These are phyloP conservation scores for Pangasianodon hypophthalmus DNA, from an alignment of 2,113 vertebrate genomes.

Conservation along the genomic window DNA sequence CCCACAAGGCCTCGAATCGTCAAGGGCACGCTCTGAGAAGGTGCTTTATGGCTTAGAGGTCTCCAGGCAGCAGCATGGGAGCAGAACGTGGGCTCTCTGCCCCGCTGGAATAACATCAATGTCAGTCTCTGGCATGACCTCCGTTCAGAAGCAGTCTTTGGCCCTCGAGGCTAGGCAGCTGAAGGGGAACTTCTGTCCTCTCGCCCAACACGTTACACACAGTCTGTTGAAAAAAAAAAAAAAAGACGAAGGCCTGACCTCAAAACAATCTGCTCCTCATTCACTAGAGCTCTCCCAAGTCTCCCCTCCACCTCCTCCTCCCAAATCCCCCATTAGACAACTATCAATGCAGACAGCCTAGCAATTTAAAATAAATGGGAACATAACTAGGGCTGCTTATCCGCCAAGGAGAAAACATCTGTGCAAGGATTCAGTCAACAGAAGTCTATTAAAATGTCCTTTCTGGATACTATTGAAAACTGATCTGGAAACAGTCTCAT, in stretches of 20 bases:
- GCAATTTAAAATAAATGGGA: constrained; percentile 42
- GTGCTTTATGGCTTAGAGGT: constrained; percentile 71
- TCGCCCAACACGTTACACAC: constrained; percentile 50
- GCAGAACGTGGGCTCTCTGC: constrained; percentile 62
- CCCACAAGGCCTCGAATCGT: constrained; percentile 44
- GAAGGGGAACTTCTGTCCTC: constrained; percentile 61
- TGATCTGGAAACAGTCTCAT: constrained; percentile 57
- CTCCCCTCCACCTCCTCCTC: constrained; percentile 13
- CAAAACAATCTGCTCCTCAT: constrained; percentile 58
- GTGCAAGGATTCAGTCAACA: constrained; percentile 35
- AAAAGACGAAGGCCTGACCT: constrained; percentile 59
- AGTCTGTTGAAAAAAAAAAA: constrained; percentile 48
- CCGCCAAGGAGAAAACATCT: constrained; percentile 38
- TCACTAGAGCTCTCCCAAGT: constrained; percentile 33
- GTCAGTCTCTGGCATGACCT: constrained; percentile 68
- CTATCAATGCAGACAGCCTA: constrained; percentile 34
- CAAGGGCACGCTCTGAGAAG: constrained; percentile 68
- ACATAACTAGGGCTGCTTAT: constrained; percentile 38
- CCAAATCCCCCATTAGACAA: constrained; percentile 31
- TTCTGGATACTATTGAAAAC: constrained; percentile 27
- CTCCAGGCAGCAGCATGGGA: constrained; percentile 61
- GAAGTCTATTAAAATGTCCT: constrained; percentile 30
- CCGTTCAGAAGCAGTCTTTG: constrained; percentile 61
- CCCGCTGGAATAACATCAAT: constrained; percentile 63
- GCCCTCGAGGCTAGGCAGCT: constrained; percentile 54